These are phyloP conservation scores for Psylliodes chrysocephalus DNA, from an alignment of 2,888 invertebrate species.

Conservation along the genomic window DNA sequence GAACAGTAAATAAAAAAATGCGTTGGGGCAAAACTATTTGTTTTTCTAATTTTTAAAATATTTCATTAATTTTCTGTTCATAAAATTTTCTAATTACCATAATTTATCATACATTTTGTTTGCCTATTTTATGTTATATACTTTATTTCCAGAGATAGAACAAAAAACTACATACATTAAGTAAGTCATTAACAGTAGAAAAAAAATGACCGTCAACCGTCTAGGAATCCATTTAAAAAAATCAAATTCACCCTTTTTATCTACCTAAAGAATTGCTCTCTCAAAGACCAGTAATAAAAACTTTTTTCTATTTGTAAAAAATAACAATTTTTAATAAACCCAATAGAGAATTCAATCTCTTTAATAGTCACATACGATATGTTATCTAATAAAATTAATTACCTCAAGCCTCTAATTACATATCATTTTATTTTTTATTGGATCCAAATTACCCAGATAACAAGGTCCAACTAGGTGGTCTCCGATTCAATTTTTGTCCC, in stretches of 20 bases:
- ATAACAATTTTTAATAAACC: conserved; percentile 22
- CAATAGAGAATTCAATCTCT: conserved; percentile 31
- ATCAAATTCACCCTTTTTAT: conserved; percentile 9
- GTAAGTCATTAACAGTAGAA: conserved; percentile 16
- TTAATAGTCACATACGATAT: conserved; percentile 35
- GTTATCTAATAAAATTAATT: conserved; percentile 45
- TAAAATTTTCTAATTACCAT: too few relatives aligned
- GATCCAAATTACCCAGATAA: conserved; percentile 40
- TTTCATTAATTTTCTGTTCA: too few relatives aligned
- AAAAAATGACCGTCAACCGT: conserved; percentile 14
- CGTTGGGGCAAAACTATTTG: too few relatives aligned
- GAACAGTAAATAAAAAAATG: too few relatives aligned
- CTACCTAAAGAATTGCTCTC: conserved; percentile 8
- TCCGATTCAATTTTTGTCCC: conserved; percentile 48
- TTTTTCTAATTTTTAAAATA: too few relatives aligned
- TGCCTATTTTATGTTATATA: too few relatives aligned
- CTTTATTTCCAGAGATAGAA: too few relatives aligned
- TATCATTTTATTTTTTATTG: conserved; percentile 45
- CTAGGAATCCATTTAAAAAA: conserved; percentile 22
- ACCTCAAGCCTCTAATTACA: conserved; percentile 49
- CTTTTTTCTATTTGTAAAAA: conserved; percentile 18
- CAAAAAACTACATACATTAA: too few relatives aligned
- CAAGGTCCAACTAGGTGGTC: conserved; percentile 51
- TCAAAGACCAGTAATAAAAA: conserved; percentile 12
- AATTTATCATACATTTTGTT: too few relatives aligned